A percentile compares a stretch with the other conserved stretches of the same genome.
These are phyloP conservation scores for Latrodectus geometricus DNA, from an alignment of 1,140 invertebrate species.

Conservation along the genomic window DNA sequence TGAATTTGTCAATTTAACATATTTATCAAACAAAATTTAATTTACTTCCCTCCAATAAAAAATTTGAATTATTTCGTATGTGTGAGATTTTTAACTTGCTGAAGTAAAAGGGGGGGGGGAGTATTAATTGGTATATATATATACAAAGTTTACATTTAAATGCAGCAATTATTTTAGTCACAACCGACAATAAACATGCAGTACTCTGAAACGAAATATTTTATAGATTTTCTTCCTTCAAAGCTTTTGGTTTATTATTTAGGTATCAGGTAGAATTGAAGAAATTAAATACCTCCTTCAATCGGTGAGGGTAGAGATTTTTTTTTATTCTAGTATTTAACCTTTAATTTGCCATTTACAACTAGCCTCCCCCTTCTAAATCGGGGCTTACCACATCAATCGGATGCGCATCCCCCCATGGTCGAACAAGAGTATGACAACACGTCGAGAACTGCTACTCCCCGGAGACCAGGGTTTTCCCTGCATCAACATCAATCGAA, in stretches of 20 bases:
- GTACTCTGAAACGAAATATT: background rate
- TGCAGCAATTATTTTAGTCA: background rate
- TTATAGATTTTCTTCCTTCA: background rate
- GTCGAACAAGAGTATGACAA: background rate
- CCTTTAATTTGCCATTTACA: background rate
- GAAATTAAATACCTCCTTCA: background rate
- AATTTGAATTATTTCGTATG: no score
- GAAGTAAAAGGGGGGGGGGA: no score
- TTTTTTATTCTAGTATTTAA: constrained; percentile 6
- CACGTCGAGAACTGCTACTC: constrained; percentile 23
- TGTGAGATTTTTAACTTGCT: no score
- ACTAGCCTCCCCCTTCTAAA: background rate
- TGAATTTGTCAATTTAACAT: no score
- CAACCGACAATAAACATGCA: background rate
- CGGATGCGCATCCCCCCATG: background rate
- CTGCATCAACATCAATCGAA: constrained; percentile 37
- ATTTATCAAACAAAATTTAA: no score
- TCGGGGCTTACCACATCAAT: constrained; percentile 9
- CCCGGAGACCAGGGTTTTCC: constrained; percentile 2
- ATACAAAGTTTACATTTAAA: background rate
- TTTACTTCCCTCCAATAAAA: no score
- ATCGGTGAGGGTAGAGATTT: background rate
- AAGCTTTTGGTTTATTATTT: background rate
- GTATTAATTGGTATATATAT: no score
- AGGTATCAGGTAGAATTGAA: background rate